Evolutionary conservation across 1,140 invertebrate genomes (phyloP).

Genomic region (Caenorhabditis tropicalis): DNA sequence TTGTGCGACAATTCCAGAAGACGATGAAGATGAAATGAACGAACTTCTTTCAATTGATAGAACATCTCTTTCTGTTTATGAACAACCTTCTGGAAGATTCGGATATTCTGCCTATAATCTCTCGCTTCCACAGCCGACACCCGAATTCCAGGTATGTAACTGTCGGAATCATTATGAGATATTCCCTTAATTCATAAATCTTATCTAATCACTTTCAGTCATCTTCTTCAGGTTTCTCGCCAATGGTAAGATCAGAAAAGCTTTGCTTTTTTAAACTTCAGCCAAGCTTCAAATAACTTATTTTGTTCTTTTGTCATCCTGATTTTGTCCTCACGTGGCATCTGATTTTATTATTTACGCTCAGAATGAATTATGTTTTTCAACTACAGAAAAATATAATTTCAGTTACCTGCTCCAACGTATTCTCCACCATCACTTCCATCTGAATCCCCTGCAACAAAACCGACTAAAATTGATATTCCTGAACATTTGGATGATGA

Average conservation of each 20-base stretch:
- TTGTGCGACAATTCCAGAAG: slow-evolving; percentile 65
- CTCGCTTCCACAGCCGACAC: slow-evolving; percentile 50
- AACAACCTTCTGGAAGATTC: slow-evolving; percentile 46
- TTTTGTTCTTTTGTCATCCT: not conserved
- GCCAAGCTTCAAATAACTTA: not conserved
- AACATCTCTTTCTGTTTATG: slow-evolving; percentile 57
- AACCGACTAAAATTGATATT: not conserved
- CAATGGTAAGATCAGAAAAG: slow-evolving; percentile 36
- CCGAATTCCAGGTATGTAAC: slow-evolving; percentile 56
- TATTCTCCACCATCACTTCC: slow-evolving; percentile 60
- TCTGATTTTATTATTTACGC: slow-evolving; percentile 34
- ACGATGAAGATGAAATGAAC: slow-evolving; percentile 55
- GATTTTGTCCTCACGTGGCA: slow-evolving; percentile 23
- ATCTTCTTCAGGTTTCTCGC: slow-evolving; percentile 37
- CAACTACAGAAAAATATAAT: not conserved
- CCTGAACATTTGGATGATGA: slow-evolving; percentile 4
- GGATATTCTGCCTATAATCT: slow-evolving; percentile 49
- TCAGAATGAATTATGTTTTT: not conserved
- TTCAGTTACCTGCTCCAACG: slow-evolving; percentile 58
- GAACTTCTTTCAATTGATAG: slow-evolving; percentile 63
- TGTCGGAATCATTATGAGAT: not conserved
- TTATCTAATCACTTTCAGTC: slow-evolving; percentile 28
- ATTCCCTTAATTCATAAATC: not conserved
- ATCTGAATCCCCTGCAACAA: not conserved
- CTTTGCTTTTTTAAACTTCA: slow-evolving; percentile 1